Base-by-base conservation (phyloP, 1,140 invertebrate species). In the Tribolium castaneum region DNA sequence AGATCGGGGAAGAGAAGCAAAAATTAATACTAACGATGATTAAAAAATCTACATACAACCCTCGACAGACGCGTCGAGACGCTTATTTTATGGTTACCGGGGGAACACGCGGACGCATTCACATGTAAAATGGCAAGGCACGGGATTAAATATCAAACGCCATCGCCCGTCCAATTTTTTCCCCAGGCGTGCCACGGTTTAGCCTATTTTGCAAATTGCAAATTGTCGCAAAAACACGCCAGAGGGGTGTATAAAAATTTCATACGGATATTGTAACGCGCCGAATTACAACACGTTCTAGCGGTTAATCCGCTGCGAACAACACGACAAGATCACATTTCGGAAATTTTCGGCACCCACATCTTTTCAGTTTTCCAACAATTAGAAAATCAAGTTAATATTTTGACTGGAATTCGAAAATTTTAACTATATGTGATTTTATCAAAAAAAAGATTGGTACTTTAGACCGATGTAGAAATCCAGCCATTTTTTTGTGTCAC, bases 21-120 rank as follows among this genome's bases (percentile, higher is more conserved):
- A 79, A 79, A 80, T 80, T 80, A 74, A 78, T 80, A 78, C 79
- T 80, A 80, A 80, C 80, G 80, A 78, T 80, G 80, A 81, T 81
- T 81, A 80, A 81, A 81, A 80, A 81, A 81, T 81, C 78, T 81
- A 75, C 80, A 81, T 81, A 80, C 76, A 71, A 72, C 75, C 74
- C 78, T 70, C 59, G 78, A 13, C 59, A 35, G 54, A 59, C 16
- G 59, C 59, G 59, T 66, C 59, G 59, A 76, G 80, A 74, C 73
- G 77, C 73, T 80, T 79, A 77, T 80, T 81, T 81, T 81, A 79
- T 71, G 75, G 75, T 77, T 72, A 76, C 75, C 78, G 50, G 50
- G 80, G 80, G 78, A 81, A 79, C 71, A 74, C 39, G 71, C 51
- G 70, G 59, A 79, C 72, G 76, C 78, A 79, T 77, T 79, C 77